Conservation (phyloP, 1,140 invertebrate species). For the Bombus terrestris region DNA sequence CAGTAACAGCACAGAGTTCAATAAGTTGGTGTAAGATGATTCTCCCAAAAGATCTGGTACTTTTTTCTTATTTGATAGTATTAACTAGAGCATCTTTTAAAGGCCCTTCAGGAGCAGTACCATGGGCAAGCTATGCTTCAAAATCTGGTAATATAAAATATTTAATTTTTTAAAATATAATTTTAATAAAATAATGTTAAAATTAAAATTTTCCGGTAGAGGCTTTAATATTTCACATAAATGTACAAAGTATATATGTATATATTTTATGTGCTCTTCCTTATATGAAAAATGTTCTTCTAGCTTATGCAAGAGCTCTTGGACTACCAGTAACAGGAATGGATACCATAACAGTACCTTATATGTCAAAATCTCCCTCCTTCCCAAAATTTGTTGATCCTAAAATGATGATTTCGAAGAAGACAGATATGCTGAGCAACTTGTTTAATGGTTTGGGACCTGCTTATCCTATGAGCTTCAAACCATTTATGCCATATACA, state of each 20-base stretch:
- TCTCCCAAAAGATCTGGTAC: constrained; percentile 51
- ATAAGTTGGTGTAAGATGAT: constrained; percentile 68
- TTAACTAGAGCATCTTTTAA: constrained; percentile 56
- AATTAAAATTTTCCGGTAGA: background rate
- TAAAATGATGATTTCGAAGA: constrained; percentile 73
- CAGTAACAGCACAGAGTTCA: background rate
- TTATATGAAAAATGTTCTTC: constrained; percentile 15
- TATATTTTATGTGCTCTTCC: background rate
- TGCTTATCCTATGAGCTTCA: constrained; percentile 24
- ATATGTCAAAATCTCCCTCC: constrained; percentile 71
- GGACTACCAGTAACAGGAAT: constrained; percentile 64
- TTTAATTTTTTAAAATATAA: constrained; percentile 37
- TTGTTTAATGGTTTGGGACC: constrained; percentile 70
- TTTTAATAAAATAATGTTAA: constrained; percentile 27
- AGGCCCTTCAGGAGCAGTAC: constrained; percentile 52
- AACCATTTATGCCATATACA: constrained; percentile 38
- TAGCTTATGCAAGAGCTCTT: constrained; percentile 71
- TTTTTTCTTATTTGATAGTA: constrained; percentile 53
- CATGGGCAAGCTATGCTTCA: constrained; percentile 58
- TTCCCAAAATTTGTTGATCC: constrained; percentile 78
- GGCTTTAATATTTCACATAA: background rate
- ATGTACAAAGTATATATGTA: background rate
- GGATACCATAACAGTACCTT: constrained; percentile 73
- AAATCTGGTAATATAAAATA: constrained; percentile 70
- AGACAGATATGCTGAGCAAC: constrained; percentile 74